Conservation (phyloP, 2,113 vertebrate species). For the Nannospalax galili region DNA sequence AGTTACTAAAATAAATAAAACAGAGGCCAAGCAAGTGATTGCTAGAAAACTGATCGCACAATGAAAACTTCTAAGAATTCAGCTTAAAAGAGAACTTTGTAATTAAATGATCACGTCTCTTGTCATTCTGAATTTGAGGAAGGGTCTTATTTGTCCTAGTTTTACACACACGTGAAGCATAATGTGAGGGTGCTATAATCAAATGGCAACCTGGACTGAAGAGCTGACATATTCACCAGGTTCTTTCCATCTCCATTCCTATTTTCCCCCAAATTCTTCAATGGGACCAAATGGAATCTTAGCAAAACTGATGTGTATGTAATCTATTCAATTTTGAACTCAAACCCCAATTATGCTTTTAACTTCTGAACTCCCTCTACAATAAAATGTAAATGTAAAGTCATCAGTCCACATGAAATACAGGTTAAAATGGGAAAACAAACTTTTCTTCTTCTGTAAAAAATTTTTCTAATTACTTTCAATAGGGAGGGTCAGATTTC, state of each 20-base stretch:
- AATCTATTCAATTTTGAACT: slow-evolving; percentile 47
- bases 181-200: not conserved
- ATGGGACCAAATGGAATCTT: not conserved
- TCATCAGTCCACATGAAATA: not conserved
- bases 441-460: not conserved
- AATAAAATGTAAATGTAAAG: slow-evolving; percentile 36
- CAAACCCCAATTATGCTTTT: slow-evolving; percentile 7
- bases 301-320: slow-evolving; percentile 16
- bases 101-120: slow-evolving; percentile 68
- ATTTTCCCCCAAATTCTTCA: slow-evolving; percentile 32
- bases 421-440: not conserved
- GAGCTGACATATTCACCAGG: not conserved
- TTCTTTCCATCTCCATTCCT: not conserved
- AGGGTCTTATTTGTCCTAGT: slow-evolving; percentile 51
- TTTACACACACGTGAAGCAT: slow-evolving; percentile 31
- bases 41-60: slow-evolving; percentile 80
- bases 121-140: slow-evolving; percentile 61
- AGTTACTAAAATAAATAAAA: slow-evolving; percentile 78
- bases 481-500: slow-evolving; percentile 15
- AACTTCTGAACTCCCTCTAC: not conserved
- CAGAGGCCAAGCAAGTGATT: slow-evolving; percentile 78
- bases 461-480: slow-evolving; percentile 32
- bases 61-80: slow-evolving; percentile 79
- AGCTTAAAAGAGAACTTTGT: slow-evolving; percentile 71
- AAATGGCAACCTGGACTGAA: not conserved